These are phyloP conservation scores for Sarcophaga caerulescens DNA, from an alignment of 2,888 invertebrate species.

Conservation along the genomic window DNA sequence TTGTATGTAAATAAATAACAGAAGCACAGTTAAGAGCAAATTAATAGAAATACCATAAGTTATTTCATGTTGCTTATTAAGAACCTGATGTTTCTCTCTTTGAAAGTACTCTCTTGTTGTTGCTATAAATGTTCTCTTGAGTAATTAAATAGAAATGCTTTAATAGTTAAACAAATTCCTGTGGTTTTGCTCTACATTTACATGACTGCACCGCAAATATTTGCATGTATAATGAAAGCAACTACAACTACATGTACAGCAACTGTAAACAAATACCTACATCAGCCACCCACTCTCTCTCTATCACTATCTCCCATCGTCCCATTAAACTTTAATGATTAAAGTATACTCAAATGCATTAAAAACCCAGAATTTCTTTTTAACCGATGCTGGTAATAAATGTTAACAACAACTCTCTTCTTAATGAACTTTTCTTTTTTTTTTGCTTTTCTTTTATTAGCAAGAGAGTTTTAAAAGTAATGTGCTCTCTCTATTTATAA, in stretches of 20 bases:
- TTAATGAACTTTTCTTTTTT: no score
- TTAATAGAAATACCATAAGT: neutral
- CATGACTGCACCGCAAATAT: neutral
- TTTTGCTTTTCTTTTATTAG: no score
- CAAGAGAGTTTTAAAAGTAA: no score
- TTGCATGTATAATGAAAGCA: neutral
- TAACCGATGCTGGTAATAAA: no score
- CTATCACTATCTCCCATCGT: no score
- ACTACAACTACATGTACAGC: no score
- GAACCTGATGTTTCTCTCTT: neutral
- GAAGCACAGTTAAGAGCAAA: neutral
- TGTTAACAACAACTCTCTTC: no score
- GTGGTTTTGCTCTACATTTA: neutral
- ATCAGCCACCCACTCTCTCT: neutral
- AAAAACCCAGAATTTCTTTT: no score
- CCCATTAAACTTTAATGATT: no score
- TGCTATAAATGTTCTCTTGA: neutral
- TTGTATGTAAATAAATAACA: slow-evolving; percentile 27
- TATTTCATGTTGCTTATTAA: neutral
- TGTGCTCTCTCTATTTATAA: no score
- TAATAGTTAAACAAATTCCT: neutral
- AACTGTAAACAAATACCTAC: neutral
- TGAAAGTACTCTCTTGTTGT: neutral
- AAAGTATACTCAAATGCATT: no score
- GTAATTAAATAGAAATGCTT: neutral